Conservation (phyloP, 2,113 vertebrate species). For the Circaetus gallicus region DNA sequence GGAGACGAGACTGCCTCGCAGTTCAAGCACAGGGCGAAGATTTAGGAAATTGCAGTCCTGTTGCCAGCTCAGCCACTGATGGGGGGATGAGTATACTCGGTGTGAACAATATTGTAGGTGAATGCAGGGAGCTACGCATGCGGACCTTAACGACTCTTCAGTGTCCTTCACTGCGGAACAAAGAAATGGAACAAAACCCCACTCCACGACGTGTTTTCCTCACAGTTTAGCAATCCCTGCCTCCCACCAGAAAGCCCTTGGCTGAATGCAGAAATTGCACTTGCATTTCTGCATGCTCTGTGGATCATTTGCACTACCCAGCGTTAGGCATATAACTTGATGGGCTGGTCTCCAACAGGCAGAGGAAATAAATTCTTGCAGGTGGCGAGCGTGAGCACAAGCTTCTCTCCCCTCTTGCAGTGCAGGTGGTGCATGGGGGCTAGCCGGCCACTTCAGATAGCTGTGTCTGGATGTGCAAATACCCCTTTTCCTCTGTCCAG, state of each 20-base stretch:
- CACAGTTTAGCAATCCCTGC: not conserved
- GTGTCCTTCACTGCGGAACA: not conserved
- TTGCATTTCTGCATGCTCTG: not conserved
- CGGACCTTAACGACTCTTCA: not conserved
- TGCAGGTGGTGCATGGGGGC: rapidly evolving
- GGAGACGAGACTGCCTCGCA: rapidly evolving
- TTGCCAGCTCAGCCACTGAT: not conserved
- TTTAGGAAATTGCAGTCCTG: not conserved
- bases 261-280: not conserved
- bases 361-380: not conserved
- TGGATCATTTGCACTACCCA: not conserved
- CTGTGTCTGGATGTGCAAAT: not conserved
- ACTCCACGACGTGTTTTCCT: not conserved
- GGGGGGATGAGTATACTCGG: rapidly evolving
- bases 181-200: not conserved
- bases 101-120: not conserved
- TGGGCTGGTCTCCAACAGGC: not conserved
- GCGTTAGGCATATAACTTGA: not conserved
- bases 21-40: not conserved
- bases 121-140: not conserved
- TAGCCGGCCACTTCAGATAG: not conserved
- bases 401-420: not conserved
- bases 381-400: rapidly evolving
- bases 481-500: not conserved
- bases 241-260: not conserved